These are phyloP conservation scores for Mormyrus hasselquistii DNA, from an alignment of 2,797 vertebrate species.

Conservation along the genomic window DNA sequence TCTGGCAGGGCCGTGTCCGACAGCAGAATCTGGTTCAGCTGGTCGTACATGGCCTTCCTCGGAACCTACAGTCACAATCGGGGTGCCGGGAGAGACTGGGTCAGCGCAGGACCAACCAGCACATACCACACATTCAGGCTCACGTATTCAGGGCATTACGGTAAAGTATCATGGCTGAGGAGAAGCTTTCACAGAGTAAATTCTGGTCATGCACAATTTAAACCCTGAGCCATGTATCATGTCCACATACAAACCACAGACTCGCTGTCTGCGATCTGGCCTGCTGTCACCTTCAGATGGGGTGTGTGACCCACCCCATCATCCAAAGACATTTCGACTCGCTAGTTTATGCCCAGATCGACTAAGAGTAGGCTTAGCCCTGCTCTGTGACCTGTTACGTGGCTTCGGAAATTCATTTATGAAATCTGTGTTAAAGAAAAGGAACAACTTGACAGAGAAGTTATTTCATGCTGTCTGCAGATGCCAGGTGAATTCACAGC, in stretches of 20 bases:
- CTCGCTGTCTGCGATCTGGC: neutral
- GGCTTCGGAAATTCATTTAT: neutral
- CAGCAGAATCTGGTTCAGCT: conserved; percentile 88
- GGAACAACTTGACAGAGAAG: neutral
- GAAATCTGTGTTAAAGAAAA: neutral
- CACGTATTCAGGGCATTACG: neutral
- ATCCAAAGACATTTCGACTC: neutral
- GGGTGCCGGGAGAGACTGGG: neutral
- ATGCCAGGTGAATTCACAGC: neutral
- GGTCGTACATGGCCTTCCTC: conserved; percentile 86
- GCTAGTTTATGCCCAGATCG: neutral
- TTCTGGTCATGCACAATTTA: neutral
- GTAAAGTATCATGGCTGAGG: neutral
- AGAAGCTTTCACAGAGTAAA: neutral
- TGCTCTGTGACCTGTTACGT: neutral
- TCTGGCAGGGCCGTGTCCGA: conserved; percentile 86
- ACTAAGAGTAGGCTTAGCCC: neutral
- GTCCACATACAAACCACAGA: too few relatives aligned
- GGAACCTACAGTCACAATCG: conserved; percentile 60
- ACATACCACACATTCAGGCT: neutral
- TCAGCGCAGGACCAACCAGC: neutral
- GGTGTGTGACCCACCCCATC: too few relatives aligned
- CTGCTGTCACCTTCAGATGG: neutral
- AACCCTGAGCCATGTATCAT: neutral
- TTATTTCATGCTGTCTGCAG: neutral